Percentiles rank a stretch among this genome's conserved stretches.
Evolutionary conservation across 2,888 invertebrate species (phyloP).

Genomic region (Ganaspis brasiliensis): DNA sequence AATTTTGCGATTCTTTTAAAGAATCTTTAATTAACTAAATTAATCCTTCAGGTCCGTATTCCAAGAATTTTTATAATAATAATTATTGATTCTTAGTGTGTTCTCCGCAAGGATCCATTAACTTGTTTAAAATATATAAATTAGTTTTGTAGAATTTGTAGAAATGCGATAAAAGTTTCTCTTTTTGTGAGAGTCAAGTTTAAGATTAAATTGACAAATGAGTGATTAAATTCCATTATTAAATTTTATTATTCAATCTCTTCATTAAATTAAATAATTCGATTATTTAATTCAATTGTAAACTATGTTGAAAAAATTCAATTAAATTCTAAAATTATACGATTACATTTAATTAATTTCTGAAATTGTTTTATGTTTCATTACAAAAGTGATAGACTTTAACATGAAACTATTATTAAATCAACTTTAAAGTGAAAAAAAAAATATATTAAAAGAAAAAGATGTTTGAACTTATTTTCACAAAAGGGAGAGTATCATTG

Average conservation of each 20-base stretch:
- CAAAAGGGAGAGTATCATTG: neutral
- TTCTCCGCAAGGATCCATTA: neutral
- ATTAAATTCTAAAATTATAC: too few relatives aligned
- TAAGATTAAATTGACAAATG: too few relatives aligned
- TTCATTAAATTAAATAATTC: too few relatives aligned
- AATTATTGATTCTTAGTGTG: constrained; percentile 19
- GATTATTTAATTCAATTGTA: too few relatives aligned
- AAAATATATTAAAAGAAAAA: neutral
- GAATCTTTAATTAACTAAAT: neutral
- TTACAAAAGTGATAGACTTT: too few relatives aligned
- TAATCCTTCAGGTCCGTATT: constrained; percentile 3
- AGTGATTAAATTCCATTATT: too few relatives aligned
- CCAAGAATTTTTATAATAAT: neutral
- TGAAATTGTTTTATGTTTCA: too few relatives aligned
- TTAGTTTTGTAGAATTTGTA: constrained; percentile 11
- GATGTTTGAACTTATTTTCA: neutral
- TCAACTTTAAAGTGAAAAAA: neutral
- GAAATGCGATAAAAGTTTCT: neutral
- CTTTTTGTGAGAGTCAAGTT: neutral
- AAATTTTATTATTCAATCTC: too few relatives aligned
- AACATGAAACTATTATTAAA: too few relatives aligned
- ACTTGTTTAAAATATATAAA: neutral
- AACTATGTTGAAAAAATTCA: too few relatives aligned
- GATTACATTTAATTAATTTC: too few relatives aligned
- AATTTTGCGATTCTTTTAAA: too few relatives aligned